Percentiles rank a stretch among this genome's conserved stretches.
phyloP scores from a whole-genome alignment of 2,888 invertebrate genomes.

The Erynnis tages region DNA sequence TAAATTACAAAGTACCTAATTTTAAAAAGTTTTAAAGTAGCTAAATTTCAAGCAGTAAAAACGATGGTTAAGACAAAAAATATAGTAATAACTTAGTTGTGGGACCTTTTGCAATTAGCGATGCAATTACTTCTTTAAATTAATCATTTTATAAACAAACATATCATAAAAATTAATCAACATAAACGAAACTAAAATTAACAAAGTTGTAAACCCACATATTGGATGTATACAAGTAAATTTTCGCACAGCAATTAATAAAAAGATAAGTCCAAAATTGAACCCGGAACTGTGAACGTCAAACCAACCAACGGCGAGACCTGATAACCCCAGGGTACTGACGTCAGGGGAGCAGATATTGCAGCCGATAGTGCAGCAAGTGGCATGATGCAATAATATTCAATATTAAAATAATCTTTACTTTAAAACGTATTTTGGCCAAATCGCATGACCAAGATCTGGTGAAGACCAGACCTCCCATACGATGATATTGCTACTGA shows the following conservation, averaged over 20 bases:
- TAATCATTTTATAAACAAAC: not conserved
- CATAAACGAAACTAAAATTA: not conserved
- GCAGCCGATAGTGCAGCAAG: slow-evolving; percentile 6
- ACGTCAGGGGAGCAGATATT: not conserved
- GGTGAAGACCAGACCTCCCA: too few species aligned
- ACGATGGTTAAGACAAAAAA: not conserved
- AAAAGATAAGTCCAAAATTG: not conserved
- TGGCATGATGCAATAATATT: not conserved
- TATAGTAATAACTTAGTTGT: not conserved
- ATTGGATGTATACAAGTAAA: not conserved
- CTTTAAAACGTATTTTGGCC: not conserved
- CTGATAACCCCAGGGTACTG: slow-evolving; percentile 5
- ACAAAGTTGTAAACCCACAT: slow-evolving; percentile 1
- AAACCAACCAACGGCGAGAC: not conserved
- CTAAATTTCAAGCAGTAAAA: not conserved
- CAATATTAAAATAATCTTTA: not conserved
- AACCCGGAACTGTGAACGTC: slow-evolving; percentile 7
- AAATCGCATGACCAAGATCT: too few species aligned
- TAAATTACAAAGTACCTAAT: too few species aligned
- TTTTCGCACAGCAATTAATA: slow-evolving; percentile 8
- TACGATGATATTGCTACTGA: too few species aligned
- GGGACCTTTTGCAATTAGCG: not conserved
- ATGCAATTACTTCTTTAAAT: not conserved
- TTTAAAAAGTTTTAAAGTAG: not conserved
- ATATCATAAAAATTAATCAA: not conserved